Evolutionary conservation across 2,797 vertebrate genomes (phyloP).

Genomic region (Esox lucius): DNA sequence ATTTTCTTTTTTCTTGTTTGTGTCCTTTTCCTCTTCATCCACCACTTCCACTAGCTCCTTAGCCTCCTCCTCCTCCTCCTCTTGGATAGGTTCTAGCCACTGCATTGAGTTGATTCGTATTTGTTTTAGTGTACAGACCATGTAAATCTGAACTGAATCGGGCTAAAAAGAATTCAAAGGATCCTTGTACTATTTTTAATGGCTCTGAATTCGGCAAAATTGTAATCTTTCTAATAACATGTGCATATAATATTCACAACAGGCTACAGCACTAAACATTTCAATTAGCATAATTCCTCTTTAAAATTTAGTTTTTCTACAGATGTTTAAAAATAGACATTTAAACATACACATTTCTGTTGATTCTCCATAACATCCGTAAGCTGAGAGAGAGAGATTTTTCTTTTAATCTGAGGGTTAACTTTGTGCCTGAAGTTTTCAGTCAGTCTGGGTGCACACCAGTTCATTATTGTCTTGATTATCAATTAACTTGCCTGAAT

Average conservation of each 20-base stretch:
- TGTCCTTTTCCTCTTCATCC: background rate
- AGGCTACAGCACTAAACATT: background rate
- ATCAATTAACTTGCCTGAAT: background rate
- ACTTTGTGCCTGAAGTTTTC: no score
- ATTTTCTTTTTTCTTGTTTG: no score
- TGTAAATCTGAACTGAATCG: background rate
- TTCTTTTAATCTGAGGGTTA: background rate
- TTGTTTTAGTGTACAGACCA: background rate
- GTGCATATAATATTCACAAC: background rate
- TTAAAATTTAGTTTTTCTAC: background rate
- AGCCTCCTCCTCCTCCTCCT: background rate
- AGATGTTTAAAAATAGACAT: background rate
- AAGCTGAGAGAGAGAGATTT: background rate
- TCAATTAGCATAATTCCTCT: background rate
- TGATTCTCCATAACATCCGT: conserved; percentile 37
- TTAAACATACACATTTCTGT: conserved; percentile 45
- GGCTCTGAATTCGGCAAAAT: background rate
- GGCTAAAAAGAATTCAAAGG: background rate
- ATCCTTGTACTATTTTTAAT: background rate
- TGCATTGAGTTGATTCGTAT: background rate
- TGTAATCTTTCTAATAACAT: background rate
- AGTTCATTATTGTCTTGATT: conserved; percentile 7
- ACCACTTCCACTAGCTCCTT: background rate
- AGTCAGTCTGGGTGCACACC: background rate
- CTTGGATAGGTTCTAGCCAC: background rate